Base-by-base conservation (phyloP, 1,140 invertebrate species). In the Caenorhabditis brenneri region DNA sequence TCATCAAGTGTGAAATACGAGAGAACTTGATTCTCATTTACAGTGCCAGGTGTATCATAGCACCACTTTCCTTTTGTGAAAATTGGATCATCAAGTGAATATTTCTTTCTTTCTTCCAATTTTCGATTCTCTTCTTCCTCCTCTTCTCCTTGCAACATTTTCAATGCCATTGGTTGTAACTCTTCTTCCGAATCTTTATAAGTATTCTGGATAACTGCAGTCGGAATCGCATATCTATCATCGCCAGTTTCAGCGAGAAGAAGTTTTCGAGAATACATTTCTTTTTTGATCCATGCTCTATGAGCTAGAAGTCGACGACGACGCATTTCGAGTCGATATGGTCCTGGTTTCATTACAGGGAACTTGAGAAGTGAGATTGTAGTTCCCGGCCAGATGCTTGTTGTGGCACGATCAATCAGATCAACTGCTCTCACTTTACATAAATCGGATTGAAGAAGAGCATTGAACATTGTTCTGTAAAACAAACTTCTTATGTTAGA, bases 361-460 rank as follows among this genome's bases (percentile, higher is more conserved):
- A 93, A 92, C 86, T 96, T 97, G 0, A 99, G 91, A 79, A 98
- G 91, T 91, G 96, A 96, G 0, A 98, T 91, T 2, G 97, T 98
- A 0, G 97, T 98, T 33, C 92, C 97, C 33, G 97, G 97, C 96
- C 96, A 98, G 49, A 94, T 93, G 69, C 96, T 96, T 0, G 95
- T 95, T 0, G 96, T 98, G 1, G 97, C 96, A 89, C 95, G 92
- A 88, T 95, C 94, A 27, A 98, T 92, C n/a, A 97, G 91, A 91
- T 97, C 95, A 29, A 93, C 92, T 9, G 94, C 95, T 88, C 93
- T 91, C 1, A 94, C 92, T 92, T 95, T 96, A 90, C 97, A 98
- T 89, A 95, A 95, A 92, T 99, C 97, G 0, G 97, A 98, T 84
- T 95, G 94, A 0, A 99, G 89, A 5, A 99, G 91, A 1, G 94